phyloP scores from a whole-genome alignment of 2,797 vertebrate genomes.

The Danionella dracula region DNA sequence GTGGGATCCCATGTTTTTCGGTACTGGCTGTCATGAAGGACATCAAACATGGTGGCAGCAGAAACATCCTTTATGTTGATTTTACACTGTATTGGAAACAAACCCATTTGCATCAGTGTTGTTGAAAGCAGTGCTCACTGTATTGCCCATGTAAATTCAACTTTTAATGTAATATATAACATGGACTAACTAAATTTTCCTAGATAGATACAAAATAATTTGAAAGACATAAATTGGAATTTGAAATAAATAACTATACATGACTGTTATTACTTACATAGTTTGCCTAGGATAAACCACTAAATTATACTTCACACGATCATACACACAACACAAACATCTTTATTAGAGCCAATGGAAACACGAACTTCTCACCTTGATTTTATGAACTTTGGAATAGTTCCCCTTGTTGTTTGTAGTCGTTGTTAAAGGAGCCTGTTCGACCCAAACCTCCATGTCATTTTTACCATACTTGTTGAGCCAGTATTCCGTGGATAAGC shows the following conservation, averaged over 20 bases:
- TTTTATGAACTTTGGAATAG: constrained; percentile 63
- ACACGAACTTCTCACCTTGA: constrained; percentile 65
- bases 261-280: no score
- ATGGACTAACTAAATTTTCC: no score
- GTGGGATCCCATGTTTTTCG: constrained; percentile 66
- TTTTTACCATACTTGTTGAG: constrained; percentile 60
- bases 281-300: no score
- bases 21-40: constrained; percentile 68
- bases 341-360: no score
- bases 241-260: no score
- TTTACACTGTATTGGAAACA: constrained; percentile 56
- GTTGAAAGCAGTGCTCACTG: neutral
- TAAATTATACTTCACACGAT: no score
- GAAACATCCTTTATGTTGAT: constrained; percentile 65
- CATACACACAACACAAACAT: no score
- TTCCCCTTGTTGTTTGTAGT: constrained; percentile 34
- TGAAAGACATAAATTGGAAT: no score
- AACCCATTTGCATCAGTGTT: neutral
- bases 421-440: constrained; percentile 36
- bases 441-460: constrained; percentile 71
- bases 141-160: neutral
- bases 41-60: constrained; percentile 69
- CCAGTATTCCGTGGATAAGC: constrained; percentile 66
- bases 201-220: no score
- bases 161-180: neutral